Evolutionary conservation across 2,797 vertebrate genomes (phyloP).

Genomic region (Zalophus californianus): DNA sequence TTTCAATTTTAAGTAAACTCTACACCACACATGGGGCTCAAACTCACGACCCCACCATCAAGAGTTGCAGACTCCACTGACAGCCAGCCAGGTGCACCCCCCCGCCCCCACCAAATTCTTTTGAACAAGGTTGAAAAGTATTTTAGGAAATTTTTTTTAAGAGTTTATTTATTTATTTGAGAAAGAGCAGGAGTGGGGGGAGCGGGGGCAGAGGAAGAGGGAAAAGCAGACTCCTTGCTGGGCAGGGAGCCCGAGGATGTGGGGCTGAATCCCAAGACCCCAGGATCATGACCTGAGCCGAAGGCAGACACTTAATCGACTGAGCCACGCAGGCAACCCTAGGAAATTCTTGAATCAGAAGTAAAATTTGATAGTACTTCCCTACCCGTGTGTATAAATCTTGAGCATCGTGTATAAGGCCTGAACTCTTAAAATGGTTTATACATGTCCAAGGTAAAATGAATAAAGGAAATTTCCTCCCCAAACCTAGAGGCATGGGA

Average conservation of each 20-base stretch:
- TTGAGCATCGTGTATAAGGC: not conserved
- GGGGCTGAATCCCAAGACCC: accelerated
- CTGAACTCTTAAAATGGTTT: not conserved
- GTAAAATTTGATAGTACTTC: not conserved
- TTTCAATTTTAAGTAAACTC: not conserved
- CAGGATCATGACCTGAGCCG: accelerated
- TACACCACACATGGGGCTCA: not conserved
- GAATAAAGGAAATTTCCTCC: not conserved
- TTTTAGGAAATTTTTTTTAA: not conserved
- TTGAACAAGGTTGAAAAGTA: not conserved
- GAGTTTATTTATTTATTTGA: not conserved
- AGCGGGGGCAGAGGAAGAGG: not conserved
- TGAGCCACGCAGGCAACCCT: not conserved
- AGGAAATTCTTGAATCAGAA: not conserved
- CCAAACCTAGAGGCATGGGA: not conserved
- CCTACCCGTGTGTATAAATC: not conserved
- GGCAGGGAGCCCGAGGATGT: accelerated
- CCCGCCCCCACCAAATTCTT: not conserved
- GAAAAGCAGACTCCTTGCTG: not conserved
- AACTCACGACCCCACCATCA: not conserved
- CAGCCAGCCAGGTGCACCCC: not conserved
- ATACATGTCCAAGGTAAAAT: not conserved
- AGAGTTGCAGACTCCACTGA: not conserved
- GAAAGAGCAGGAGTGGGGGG: not conserved
- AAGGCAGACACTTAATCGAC: not conserved